Conservation (phyloP, 2,797 vertebrate species). For the Bradypus variegatus region DNA sequence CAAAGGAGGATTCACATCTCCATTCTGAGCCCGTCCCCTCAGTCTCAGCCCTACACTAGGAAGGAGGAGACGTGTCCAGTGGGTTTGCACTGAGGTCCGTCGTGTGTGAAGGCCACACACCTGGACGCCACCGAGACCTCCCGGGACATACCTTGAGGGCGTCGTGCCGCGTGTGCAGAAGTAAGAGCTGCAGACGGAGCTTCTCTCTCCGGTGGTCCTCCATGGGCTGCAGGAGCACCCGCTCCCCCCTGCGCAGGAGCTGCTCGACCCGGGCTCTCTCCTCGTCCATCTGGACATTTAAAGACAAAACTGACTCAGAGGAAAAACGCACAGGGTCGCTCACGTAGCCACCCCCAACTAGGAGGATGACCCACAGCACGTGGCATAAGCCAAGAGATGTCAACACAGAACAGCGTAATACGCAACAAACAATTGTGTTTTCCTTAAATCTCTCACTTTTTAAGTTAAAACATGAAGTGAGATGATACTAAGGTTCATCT, state of each 20-base stretch:
- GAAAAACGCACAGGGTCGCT: not conserved
- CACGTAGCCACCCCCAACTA: not conserved
- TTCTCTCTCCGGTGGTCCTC: constrained; percentile 84
- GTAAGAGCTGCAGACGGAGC: constrained; percentile 80
- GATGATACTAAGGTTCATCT: not conserved
- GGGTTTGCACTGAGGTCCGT: not conserved
- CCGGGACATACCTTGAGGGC: constrained; percentile 75
- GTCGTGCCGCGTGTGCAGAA: constrained; percentile 86
- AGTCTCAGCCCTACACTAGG: not conserved
- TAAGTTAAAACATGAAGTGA: constrained; percentile 7
- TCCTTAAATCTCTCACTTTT: not conserved
- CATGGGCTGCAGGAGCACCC: constrained; percentile 80
- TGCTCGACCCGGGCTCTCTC: constrained; percentile 87
- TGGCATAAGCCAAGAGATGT: not conserved
- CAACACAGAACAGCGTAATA: not conserved
- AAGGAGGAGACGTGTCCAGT: not conserved
- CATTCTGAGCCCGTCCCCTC: not conserved
- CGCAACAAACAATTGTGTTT: not conserved
- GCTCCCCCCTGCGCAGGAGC: constrained; percentile 86
- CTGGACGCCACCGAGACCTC: not conserved
- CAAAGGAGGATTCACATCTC: not conserved
- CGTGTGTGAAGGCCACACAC: not conserved
- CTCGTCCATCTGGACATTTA: constrained; percentile 82
- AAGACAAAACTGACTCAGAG: constrained; percentile 11
- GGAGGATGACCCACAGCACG: not conserved